A percentile compares a stretch with the other conserved stretches of the same genome.
These are phyloP conservation scores for Sakesphorus luctuosus DNA, from an alignment of 2,113 vertebrate species.

Conservation along the genomic window DNA sequence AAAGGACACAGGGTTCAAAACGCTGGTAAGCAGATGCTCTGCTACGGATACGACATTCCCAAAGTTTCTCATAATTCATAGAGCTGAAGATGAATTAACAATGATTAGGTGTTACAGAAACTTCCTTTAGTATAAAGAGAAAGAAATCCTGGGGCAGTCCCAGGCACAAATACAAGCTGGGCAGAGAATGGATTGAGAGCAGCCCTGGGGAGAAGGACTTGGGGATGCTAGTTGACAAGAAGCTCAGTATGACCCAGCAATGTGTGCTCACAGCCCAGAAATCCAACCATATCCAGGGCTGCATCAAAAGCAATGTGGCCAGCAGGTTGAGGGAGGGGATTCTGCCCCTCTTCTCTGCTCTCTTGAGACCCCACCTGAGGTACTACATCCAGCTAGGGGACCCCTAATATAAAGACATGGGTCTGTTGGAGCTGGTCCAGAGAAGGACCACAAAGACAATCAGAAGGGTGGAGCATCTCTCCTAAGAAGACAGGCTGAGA, in stretches of 20 bases:
- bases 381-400: neutral
- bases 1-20: constrained; percentile 54
- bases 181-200: neutral
- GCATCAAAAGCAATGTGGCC: neutral
- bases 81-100: constrained; percentile 21
- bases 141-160: neutral
- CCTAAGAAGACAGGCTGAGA: neutral
- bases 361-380: neutral
- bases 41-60: neutral
- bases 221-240: neutral
- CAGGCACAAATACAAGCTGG: neutral
- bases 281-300: neutral
- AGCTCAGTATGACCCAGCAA: neutral
- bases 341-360: neutral
- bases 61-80: neutral
- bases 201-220: neutral
- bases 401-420: neutral
- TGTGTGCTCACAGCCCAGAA: neutral
- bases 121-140: neutral
- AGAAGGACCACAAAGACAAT: neutral
- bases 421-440: neutral
- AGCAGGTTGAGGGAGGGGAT: neutral
- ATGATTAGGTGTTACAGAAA: neutral
- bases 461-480: neutral
- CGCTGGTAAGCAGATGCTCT: constrained; percentile 11